These are phyloP conservation scores for Ferrisia virgata DNA, from an alignment of 2,888 invertebrate genomes.

Conservation along the genomic window DNA sequence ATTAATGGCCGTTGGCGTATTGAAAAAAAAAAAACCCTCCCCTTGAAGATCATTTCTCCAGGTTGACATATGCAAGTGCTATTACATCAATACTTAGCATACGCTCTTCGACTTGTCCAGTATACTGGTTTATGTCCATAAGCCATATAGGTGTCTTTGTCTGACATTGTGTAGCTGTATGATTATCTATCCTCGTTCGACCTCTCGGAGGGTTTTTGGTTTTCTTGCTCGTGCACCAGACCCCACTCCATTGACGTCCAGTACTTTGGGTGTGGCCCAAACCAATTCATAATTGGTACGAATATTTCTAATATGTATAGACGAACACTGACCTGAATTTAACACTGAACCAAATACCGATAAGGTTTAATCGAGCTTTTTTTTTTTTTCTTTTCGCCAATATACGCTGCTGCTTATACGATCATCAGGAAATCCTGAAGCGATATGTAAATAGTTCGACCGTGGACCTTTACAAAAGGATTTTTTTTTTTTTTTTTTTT, in stretches of 20 bases:
- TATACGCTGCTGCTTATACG: neutral
- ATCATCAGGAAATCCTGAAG: slow-evolving; percentile 19
- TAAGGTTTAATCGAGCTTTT: slow-evolving; percentile 8
- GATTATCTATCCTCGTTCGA: neutral
- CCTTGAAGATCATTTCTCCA: slow-evolving; percentile 45
- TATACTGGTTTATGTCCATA: slow-evolving; percentile 44
- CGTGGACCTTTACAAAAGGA: slow-evolving; percentile 1
- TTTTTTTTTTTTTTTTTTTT: neutral
- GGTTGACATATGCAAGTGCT: slow-evolving; percentile 40
- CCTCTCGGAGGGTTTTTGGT: slow-evolving; percentile 36
- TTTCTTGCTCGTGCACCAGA: neutral
- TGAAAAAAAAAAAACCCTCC: slow-evolving; percentile 44
- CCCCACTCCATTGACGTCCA: slow-evolving; percentile 20
- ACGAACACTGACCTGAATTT: slow-evolving; percentile 39
- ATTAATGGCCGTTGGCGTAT: slow-evolving; percentile 41
- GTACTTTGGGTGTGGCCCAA: slow-evolving; percentile 44
- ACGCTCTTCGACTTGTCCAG: slow-evolving; percentile 40
- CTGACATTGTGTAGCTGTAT: neutral
- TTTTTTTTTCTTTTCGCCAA: neutral
- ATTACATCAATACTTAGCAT: slow-evolving; percentile 40
- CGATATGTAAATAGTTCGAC: slow-evolving; percentile 26
- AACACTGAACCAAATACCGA: slow-evolving; percentile 14
- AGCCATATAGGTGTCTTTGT: slow-evolving; percentile 37
- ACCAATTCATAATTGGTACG: slow-evolving; percentile 43
- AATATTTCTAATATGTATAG: slow-evolving; percentile 44